Evolutionary conservation across 2,113 vertebrate species (phyloP), one percentile per base, ranked within the genome.

Genomic region (Microcebus murinus): DNA sequence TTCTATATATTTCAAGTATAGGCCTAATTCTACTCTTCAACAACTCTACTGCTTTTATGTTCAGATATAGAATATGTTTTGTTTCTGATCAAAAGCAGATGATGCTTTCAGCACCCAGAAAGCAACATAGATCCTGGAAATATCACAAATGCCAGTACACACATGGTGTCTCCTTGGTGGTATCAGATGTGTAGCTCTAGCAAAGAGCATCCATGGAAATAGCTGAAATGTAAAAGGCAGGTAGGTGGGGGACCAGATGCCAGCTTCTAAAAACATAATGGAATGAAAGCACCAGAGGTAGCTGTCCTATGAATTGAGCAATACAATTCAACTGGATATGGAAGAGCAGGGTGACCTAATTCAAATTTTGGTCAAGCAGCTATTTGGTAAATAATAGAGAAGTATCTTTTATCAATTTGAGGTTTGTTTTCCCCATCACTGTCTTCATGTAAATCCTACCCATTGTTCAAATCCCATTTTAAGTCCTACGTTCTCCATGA

Each of bases 201-300:
- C 48, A 96, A 96, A 97, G 83, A 96, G 87, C 92, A 96, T 91
- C 61, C 94, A 90, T 95, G 80, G 68, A 97, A 97, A 97, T 96
- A 95, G 82, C 73, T 93, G 68, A 76, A 93, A 93, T 89, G 50
- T 91, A 96, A 74, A 86, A 90, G n/a, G 91, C 65, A 93, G 73
- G 87, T 92, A 95, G 94, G 95, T 96, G 92, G 96, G 34, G 52
- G 83, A 96, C 55, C 90, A 98, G 92, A 96, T 97, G 90, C 57
- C 63, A 96, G 45, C 68, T 97, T 97, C 94, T 97, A 93, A 98
- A 96, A 97, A 87, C 87, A 92, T 87, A 89, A 52, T 93, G 45
- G 50, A 81, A 87, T 87, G 67, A 96, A 96, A 95, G n/a, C 52
- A 94, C 45, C 92, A 80, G 70, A 92, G 57, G 6, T 57, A 90